Evolutionary conservation across 2,888 invertebrate species (phyloP).

Genomic region (Hypselothyrea guttata): DNA sequence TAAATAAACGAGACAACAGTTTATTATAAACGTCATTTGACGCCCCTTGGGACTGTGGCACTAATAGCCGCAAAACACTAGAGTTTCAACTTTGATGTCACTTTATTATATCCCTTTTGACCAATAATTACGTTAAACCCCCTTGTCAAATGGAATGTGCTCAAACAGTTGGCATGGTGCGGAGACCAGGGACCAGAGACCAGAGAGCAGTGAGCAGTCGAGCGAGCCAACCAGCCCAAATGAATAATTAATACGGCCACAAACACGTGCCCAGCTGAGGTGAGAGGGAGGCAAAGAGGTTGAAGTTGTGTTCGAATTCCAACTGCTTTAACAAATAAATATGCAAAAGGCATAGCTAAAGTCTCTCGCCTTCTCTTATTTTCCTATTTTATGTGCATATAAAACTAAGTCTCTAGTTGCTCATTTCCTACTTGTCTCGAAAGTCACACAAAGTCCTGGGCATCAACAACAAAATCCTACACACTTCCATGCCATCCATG

Average conservation of each 20-base stretch:
- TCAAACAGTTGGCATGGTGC: conserved; percentile 52
- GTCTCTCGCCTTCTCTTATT: not conserved
- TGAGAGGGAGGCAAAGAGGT: not conserved
- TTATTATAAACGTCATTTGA: not conserved
- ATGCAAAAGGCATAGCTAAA: conserved; percentile 56
- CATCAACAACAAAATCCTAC: conserved; percentile 34
- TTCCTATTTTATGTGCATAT: not conserved
- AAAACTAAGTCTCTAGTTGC: conserved; percentile 57
- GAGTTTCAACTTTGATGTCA: conserved; percentile 41
- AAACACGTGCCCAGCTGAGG: conserved; percentile 31
- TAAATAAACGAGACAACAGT: not conserved
- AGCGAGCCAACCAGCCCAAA: conserved; percentile 36
- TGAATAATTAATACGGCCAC: conserved; percentile 65
- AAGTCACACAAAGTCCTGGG: conserved; percentile 28
- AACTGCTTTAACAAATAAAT: conserved; percentile 58
- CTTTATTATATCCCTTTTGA: conserved; percentile 42
- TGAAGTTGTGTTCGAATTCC: conserved; percentile 18
- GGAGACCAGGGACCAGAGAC: too few relatives aligned
- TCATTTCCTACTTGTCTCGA: conserved; percentile 46
- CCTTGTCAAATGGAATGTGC: conserved; percentile 9
- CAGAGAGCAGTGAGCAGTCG: too few relatives aligned
- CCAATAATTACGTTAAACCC: conserved; percentile 52
- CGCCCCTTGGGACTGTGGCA: conserved; percentile 12
- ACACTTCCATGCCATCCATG: conserved; percentile 21
- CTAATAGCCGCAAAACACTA: conserved; percentile 47